These are phyloP conservation scores for Polypterus bichir DNA, from an alignment of 2,113 vertebrate species.

Conservation along the genomic window DNA sequence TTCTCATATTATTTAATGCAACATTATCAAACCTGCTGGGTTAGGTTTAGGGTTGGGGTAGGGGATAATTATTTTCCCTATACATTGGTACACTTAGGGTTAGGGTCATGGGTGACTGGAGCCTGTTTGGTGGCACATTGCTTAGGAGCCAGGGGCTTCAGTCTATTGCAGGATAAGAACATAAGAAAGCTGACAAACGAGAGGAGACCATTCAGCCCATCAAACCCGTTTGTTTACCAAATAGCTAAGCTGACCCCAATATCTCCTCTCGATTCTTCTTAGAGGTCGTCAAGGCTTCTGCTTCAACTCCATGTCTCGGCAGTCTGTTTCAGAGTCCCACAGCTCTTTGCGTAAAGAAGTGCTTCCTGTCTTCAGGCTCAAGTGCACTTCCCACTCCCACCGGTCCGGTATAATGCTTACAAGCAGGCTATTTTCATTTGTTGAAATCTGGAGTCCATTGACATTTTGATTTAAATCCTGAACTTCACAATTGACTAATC, in stretches of 20 bases:
- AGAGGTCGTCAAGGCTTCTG: background rate
- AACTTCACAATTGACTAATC: no score
- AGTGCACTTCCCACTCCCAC: background rate
- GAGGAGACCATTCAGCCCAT: background rate
- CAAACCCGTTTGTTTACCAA: background rate
- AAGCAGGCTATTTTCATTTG: no score
- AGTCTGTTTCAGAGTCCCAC: no score
- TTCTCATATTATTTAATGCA: background rate
- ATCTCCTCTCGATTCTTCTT: no score
- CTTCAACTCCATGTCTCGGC: background rate
- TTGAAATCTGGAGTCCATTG: no score
- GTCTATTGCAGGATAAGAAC: background rate
- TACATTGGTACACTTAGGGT: background rate
- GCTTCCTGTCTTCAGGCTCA: background rate
- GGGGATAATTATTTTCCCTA: background rate
- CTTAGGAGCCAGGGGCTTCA: background rate
- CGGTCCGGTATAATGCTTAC: background rate
- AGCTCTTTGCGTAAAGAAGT: no score
- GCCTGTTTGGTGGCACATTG: background rate
- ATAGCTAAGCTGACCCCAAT: no score
- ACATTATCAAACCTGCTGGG: background rate
- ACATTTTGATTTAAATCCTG: no score
- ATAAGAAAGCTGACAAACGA: background rate
- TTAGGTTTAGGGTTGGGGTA: background rate
- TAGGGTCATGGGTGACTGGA: background rate